These are phyloP conservation scores for Muscidifurax raptorellus DNA, from an alignment of 1,140 invertebrate genomes.

Conservation along the genomic window DNA sequence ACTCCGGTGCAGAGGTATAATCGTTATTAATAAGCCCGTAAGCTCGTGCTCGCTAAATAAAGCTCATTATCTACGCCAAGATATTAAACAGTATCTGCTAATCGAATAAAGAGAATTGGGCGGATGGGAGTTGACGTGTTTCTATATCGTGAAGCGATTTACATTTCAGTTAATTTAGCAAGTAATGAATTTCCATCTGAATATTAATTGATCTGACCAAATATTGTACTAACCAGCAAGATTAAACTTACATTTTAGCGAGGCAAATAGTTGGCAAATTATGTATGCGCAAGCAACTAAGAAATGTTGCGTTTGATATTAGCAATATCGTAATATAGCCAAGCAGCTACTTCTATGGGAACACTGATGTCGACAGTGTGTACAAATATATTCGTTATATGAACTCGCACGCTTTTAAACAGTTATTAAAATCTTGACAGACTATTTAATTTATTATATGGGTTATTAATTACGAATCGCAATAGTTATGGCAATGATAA, in stretches of 20 bases:
- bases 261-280: neutral
- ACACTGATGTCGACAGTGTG: neutral
- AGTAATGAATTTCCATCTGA: neutral
- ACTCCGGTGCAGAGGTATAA: neutral
- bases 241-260: constrained; percentile 4
- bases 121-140: neutral
- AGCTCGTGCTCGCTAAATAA: neutral
- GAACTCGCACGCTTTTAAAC: no score
- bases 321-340: neutral
- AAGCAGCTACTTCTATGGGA: no score
- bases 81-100: neutral
- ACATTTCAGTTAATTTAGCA: neutral
- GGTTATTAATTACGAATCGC: no score
- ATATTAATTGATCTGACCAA: neutral
- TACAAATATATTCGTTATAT: no score
- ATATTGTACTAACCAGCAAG: neutral
- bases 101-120: constrained; percentile 15
- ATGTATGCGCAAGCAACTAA: neutral
- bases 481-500: no score
- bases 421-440: no score
- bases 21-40: neutral
- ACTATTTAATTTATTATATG: no score
- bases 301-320: neutral
- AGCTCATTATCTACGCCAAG: neutral
- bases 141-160: neutral